A percentile compares a stretch with the other conserved stretches of the same genome.
Evolutionary conservation across 2,797 vertebrate genomes (phyloP).

Genomic region (Sparus aurata): DNA sequence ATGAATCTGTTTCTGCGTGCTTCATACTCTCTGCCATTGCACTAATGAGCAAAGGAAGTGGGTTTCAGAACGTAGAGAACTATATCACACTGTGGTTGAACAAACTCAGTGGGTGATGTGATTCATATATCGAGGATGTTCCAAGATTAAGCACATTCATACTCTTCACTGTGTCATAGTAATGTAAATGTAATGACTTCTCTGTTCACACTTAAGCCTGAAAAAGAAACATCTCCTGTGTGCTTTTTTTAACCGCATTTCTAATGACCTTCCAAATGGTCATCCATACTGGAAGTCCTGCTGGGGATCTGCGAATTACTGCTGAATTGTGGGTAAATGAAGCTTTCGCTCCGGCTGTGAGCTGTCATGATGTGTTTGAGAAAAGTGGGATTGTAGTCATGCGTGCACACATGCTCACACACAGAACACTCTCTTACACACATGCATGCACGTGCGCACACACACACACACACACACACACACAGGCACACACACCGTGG

Average conservation of each 20-base stretch:
- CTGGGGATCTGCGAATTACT: slow-evolving; percentile 74
- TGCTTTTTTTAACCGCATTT: slow-evolving; percentile 49
- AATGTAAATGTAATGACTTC: slow-evolving; percentile 50
- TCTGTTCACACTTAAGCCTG: slow-evolving; percentile 20
- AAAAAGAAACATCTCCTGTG: slow-evolving; percentile 29
- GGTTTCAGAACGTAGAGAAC: slow-evolving; percentile 27
- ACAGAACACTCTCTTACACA: slow-evolving; percentile 1
- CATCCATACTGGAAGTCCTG: slow-evolving; percentile 66
- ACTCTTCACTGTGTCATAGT: slow-evolving; percentile 37
- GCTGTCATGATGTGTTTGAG: slow-evolving; percentile 83
- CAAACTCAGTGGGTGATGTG: slow-evolving; percentile 36
- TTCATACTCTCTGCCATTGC: background rate
- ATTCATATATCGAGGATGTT: slow-evolving; percentile 44
- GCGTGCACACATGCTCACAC: slow-evolving; percentile 65
- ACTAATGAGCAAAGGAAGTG: slow-evolving; percentile 3
- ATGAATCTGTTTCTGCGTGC: slow-evolving; percentile 18
- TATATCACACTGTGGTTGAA: slow-evolving; percentile 37
- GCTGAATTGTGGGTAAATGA: slow-evolving; percentile 83
- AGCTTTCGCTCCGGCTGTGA: slow-evolving; percentile 80
- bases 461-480: slow-evolving; percentile 34
- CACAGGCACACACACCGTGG: slow-evolving; percentile 25
- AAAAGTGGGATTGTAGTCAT: slow-evolving; percentile 70
- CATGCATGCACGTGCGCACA: background rate
- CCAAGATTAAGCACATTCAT: slow-evolving; percentile 40
- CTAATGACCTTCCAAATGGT: slow-evolving; percentile 79